Conservation (phyloP, 2,888 invertebrate genomes). For the Agonopterix alstromeriana region DNA sequence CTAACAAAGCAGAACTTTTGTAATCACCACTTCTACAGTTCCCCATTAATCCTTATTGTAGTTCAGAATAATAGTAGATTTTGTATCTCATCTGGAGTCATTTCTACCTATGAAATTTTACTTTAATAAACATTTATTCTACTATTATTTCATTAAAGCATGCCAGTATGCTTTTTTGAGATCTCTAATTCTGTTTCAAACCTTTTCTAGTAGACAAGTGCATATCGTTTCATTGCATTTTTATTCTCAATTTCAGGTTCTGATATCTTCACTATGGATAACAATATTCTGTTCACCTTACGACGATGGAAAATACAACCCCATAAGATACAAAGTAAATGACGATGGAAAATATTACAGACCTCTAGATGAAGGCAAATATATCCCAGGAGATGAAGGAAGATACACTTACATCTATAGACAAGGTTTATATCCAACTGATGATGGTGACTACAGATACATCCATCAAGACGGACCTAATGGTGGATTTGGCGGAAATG, state of each 20-base stretch:
- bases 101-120: too few species aligned
- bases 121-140: too few species aligned
- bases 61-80: too few species aligned
- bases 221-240: neutral
- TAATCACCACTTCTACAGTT: too few species aligned
- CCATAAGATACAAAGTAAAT: slow-evolving; percentile 29
- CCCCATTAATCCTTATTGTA: too few species aligned
- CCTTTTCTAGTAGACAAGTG: too few species aligned
- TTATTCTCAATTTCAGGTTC: slow-evolving; percentile 36
- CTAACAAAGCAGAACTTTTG: too few species aligned
- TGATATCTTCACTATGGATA: slow-evolving; percentile 30
- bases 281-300: slow-evolving; percentile 38
- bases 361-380: slow-evolving; percentile 66
- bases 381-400: slow-evolving; percentile 71
- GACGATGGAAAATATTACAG: slow-evolving; percentile 65
- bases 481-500: slow-evolving; percentile 38
- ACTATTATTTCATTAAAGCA: too few species aligned
- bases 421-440: slow-evolving; percentile 44
- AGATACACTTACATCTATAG: slow-evolving; percentile 65
- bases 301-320: slow-evolving; percentile 43
- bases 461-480: slow-evolving; percentile 56
- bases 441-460: slow-evolving; percentile 70
- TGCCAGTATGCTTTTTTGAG: too few species aligned
- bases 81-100: too few species aligned
- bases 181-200: too few species aligned